These are phyloP conservation scores for Hololepta plana DNA, from an alignment of 2,888 invertebrate species.

Conservation along the genomic window DNA sequence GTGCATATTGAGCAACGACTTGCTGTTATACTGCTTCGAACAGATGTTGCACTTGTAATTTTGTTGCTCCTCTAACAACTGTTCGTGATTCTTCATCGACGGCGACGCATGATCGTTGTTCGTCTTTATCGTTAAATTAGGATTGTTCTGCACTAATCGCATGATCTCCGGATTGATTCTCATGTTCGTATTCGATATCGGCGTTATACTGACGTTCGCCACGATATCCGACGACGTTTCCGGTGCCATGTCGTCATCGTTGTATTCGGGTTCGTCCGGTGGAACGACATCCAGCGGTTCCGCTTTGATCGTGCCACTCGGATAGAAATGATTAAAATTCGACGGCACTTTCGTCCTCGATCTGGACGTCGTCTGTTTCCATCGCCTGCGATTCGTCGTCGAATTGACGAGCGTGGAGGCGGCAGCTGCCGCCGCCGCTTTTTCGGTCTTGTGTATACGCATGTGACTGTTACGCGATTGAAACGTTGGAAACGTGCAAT, in stretches of 20 bases:
- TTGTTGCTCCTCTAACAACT: slow-evolving; percentile 13
- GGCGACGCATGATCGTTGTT: slow-evolving; percentile 1
- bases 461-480: slow-evolving; percentile 27
- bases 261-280: background rate
- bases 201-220: slow-evolving; percentile 23
- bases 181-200: slow-evolving; percentile 19
- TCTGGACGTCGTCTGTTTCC: slow-evolving; percentile 18
- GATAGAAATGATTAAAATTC: too few species aligned
- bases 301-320: background rate
- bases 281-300: background rate
- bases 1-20: slow-evolving; percentile 27
- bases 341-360: too few species aligned
- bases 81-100: slow-evolving; percentile 2
- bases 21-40: slow-evolving; percentile 25
- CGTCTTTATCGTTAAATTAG: slow-evolving; percentile 22
- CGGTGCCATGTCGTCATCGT: background rate
- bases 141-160: slow-evolving; percentile 25
- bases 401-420: background rate
- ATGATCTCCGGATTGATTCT: slow-evolving; percentile 21
- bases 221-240: slow-evolving; percentile 6
- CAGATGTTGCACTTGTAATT: slow-evolving; percentile 27
- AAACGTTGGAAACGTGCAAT: slow-evolving; percentile 24
- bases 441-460: slow-evolving; percentile 24
- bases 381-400: background rate
- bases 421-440: slow-evolving; percentile 4